Evolutionary conservation across 2,113 vertebrate species (phyloP), one percentile per base, ranked within the genome.

Genomic region (Gallinago media): DNA sequence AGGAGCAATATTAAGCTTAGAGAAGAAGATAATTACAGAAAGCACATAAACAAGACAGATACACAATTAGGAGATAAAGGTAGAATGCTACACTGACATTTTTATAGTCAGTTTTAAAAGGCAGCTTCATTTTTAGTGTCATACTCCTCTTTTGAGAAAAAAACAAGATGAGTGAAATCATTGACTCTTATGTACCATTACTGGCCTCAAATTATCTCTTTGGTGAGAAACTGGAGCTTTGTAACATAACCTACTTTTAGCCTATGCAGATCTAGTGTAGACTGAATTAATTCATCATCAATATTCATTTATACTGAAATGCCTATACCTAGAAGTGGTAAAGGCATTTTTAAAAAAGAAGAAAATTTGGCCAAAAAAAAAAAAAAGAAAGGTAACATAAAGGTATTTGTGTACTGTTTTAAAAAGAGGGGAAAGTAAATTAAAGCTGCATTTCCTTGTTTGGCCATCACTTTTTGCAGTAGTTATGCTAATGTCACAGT

Each of bases 241-340:
- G 70, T 70, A 73, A 38, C 81, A 82, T 94, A 94, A 95, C 94
- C 89, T 94, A 95, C 91, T 97, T 96, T 96, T 96, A 97, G 91
- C 80, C 75, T 85, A 62, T 79, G 81, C 74, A 87, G 47, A 91
- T 93, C 59, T 68, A 74, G 22, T 29, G n/a, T 77, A 92, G 92
- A 92, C 58, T 77, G 79, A 90, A 95, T 94, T 94, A 96, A 96
- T 96, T 95, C 83, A 80, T 83, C 90, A 94, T 94, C 78, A 95
- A 65, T 95, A 96, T 94, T 96, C 68, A 95, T 92, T 95, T 88
- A 95, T 83, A 93, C 73, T 68, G 44, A 86, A 82, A 15, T 6
- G 4, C n/a, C 42, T 95, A 17, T 80, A 82, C 23, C 68, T 90
- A 49, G 49, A 94, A 92, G 55, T 56, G 32, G 50, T 88, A 75